Base-by-base conservation (phyloP, 30 jellyfish, hydroid and myxozoan genomes). In the Turritopsis dohrnii region DNA sequence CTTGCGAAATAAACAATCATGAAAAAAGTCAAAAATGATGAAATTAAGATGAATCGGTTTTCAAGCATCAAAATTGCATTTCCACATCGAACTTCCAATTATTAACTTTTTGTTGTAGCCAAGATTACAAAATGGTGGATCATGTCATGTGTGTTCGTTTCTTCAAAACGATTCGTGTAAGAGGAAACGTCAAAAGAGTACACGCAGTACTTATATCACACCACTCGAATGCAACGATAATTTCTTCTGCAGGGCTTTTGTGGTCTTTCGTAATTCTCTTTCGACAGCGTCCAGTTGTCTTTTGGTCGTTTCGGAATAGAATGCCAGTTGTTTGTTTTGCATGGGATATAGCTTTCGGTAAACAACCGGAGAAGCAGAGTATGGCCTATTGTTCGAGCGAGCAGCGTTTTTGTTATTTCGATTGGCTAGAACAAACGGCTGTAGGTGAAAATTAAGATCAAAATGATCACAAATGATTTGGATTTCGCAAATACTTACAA, bases 211-310 rank as follows among this genome's bases (percentile, higher is more conserved):
- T 30, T 29, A 23, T 29, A 89, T 75, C 60, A 66, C 73, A 19
- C 92, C 92, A 3, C 41, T 79, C 8, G 92, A 89, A 25, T 79
- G 79, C 13, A 89, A 71, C 72, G 87, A 83, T 26, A 89, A 71
- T 79, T 89, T 89, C 89, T 79, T 89, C 65, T 89, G 93, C 71
- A 89, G 54, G 23, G 66, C 89, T 29, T 87, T 66, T 28, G 91
- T 79, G 1, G 91, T 84, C 79, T 73, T 84, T 19, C 79, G 88
- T 80, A 89, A 31, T 29, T 80, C 89, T 54, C 81, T 71, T 54
- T 89, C 96, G 19, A 84, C 83, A 16, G 24, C 84, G 29, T 89
- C 96, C n/a, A 83, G 87, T 54, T 88, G 87, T 28, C 77, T 53
- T 60, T 23, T 29, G 72, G 65, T 74, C 52, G 83, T 1, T 29